phyloP scores from a whole-genome alignment of 92 coral and sea anemone genomes.

The Epizoanthus rinbou region DNA sequence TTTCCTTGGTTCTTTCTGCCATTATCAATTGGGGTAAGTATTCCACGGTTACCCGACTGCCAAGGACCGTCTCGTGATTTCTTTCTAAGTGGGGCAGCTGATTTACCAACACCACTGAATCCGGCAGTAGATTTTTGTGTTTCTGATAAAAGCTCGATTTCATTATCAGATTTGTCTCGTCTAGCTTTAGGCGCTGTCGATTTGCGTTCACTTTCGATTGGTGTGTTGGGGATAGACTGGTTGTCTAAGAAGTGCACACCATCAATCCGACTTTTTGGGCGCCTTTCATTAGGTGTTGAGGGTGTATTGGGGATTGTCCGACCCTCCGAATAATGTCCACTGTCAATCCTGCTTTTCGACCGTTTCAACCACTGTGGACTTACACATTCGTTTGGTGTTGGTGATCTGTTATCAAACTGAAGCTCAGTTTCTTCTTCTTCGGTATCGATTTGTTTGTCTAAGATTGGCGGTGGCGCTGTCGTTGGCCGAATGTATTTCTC shows the following conservation, averaged over 20 bases:
- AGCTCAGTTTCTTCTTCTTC: slow-evolving; percentile 37
- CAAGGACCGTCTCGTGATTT: neutral
- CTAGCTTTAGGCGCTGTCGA: neutral
- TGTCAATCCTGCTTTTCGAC: slow-evolving; percentile 29
- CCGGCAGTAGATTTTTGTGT: neutral
- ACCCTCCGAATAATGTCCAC: slow-evolving; percentile 35
- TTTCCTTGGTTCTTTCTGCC: neutral
- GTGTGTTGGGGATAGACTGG: neutral
- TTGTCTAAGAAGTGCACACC: slow-evolving; percentile 27
- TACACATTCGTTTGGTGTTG: slow-evolving; percentile 22
- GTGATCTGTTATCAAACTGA: slow-evolving; percentile 18
- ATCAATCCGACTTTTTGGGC: slow-evolving; percentile 20
- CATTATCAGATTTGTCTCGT: too few species aligned
- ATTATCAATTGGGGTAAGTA: slow-evolving; percentile 8
- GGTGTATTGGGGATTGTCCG: slow-evolving; percentile 28
- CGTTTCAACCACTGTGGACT: neutral
- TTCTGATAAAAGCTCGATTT: neutral
- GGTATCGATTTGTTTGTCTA: slow-evolving; percentile 27
- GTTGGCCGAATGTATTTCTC: neutral
- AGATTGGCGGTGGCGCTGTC: neutral
- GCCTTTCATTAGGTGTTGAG: slow-evolving; percentile 1
- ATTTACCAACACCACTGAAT: neutral
- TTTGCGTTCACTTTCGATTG: neutral
- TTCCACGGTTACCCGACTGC: slow-evolving; percentile 3
- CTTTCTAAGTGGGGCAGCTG: neutral